These are phyloP conservation scores for Enhydra lutris DNA, from an alignment of 2,113 vertebrate species.

Conservation along the genomic window DNA sequence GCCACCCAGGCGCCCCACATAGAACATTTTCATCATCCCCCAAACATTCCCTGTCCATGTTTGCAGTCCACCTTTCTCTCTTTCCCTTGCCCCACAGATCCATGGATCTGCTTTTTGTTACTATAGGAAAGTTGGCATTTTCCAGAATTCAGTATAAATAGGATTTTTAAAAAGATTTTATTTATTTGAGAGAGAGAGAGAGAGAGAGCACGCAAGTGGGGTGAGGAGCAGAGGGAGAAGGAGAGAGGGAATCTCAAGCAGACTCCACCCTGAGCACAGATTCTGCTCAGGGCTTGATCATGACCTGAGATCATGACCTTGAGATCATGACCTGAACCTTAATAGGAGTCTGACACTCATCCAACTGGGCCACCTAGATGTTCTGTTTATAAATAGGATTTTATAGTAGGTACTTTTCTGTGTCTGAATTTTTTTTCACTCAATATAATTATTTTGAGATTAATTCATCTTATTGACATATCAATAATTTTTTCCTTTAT, in stretches of 20 bases:
- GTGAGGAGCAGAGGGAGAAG: background rate
- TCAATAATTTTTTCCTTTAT: conserved; percentile 4
- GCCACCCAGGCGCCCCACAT: too few species aligned
- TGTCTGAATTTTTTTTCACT: background rate
- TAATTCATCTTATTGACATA: conserved; percentile 1
- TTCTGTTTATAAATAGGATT: background rate
- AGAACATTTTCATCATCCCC: background rate
- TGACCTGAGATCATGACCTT: background rate
- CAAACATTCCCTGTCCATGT: background rate
- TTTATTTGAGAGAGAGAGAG: background rate
- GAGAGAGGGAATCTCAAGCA: background rate
- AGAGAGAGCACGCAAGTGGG: background rate
- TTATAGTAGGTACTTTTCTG: background rate
- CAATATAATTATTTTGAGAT: background rate
- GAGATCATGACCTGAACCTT: background rate
- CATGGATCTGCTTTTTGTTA: conserved; percentile 4
- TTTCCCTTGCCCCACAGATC: background rate
- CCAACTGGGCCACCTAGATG: background rate
- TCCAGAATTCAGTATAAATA: conserved; percentile 11
- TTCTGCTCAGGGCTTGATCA: background rate
- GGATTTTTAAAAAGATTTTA: background rate
- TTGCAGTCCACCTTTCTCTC: background rate
- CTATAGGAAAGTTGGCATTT: background rate
- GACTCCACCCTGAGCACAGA: background rate
- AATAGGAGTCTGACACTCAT: background rate